Conservation (phyloP, 2,888 invertebrate species). For the Eremobia ochroleuca region DNA sequence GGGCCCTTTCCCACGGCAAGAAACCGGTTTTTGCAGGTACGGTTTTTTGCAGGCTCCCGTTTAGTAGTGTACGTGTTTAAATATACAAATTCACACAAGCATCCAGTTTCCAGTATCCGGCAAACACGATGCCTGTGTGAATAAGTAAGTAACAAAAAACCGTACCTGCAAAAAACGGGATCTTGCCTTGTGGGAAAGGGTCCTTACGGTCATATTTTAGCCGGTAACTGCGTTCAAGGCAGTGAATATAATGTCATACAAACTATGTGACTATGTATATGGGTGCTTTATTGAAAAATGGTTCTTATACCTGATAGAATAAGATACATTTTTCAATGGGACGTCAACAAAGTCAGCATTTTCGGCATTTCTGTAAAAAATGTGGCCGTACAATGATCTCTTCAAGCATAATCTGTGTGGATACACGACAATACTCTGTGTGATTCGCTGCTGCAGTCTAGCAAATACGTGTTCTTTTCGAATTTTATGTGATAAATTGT, state of each 20-base stretch:
- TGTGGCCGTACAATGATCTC: slow-evolving; percentile 69
- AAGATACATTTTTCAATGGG: slow-evolving; percentile 34
- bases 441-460: slow-evolving; percentile 71
- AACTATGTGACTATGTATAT: slow-evolving; percentile 12
- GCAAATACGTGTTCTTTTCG: slow-evolving; percentile 81
- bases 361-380: slow-evolving; percentile 40
- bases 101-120: no score
- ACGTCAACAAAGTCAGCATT: slow-evolving; percentile 28
- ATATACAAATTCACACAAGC: no score
- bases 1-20: no score
- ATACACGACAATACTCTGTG: slow-evolving; percentile 63
- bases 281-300: slow-evolving; percentile 38
- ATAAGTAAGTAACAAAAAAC: no score
- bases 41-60: no score
- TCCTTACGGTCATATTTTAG: slow-evolving; percentile 19
- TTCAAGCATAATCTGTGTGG: slow-evolving; percentile 72
- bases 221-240: slow-evolving; percentile 36
- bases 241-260: slow-evolving; percentile 26
- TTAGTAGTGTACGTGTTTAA: no score
- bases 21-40: no score
- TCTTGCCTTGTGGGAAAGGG: no score
- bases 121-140: no score
- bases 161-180: no score
- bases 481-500: slow-evolving; percentile 88
- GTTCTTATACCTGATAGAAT: neutral